Percentiles rank a stretch among this genome's conserved stretches.
phyloP scores from a whole-genome alignment of 2,113 vertebrate genomes.

The Hylia prasina region DNA sequence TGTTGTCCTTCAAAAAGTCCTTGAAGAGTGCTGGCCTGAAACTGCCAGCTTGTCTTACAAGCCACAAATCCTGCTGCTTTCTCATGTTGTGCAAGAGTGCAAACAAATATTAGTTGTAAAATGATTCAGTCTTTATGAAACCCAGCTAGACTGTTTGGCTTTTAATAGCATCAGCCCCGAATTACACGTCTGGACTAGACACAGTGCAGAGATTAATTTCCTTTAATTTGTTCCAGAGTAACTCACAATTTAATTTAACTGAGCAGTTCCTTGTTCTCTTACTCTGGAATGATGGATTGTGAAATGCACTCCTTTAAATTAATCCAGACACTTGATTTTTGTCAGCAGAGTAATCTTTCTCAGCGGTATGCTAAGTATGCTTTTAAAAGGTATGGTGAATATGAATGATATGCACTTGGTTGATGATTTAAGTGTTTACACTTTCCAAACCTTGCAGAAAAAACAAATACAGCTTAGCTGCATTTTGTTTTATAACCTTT shows the following conservation, averaged over 20 bases:
- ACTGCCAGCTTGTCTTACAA: background rate
- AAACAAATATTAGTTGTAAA: constrained; percentile 4
- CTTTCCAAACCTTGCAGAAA: background rate
- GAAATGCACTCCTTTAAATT: constrained; percentile 49
- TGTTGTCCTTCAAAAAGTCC: background rate
- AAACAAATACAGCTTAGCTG: constrained; percentile 17
- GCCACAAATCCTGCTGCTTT: background rate
- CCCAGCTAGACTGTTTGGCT: background rate
- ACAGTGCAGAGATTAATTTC: constrained; percentile 14
- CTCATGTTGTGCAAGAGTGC: background rate
- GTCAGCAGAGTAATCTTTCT: constrained; percentile 28
- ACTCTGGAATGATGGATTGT: constrained; percentile 44
- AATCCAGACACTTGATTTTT: constrained; percentile 35
- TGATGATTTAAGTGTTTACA: constrained; percentile 54
- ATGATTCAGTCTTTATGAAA: background rate
- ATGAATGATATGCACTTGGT: constrained; percentile 27
- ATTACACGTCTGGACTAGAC: background rate
- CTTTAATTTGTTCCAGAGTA: constrained; percentile 55
- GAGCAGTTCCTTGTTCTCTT: constrained; percentile 42
- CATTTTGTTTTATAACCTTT: constrained; percentile 13
- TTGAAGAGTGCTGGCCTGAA: background rate
- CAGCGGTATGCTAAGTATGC: constrained; percentile 33
- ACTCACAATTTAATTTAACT: constrained; percentile 43
- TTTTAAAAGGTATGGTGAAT: constrained; percentile 48
- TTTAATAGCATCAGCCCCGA: background rate